Conservation (phyloP, 2,113 vertebrate species). For the Nycticebus coucang region DNA sequence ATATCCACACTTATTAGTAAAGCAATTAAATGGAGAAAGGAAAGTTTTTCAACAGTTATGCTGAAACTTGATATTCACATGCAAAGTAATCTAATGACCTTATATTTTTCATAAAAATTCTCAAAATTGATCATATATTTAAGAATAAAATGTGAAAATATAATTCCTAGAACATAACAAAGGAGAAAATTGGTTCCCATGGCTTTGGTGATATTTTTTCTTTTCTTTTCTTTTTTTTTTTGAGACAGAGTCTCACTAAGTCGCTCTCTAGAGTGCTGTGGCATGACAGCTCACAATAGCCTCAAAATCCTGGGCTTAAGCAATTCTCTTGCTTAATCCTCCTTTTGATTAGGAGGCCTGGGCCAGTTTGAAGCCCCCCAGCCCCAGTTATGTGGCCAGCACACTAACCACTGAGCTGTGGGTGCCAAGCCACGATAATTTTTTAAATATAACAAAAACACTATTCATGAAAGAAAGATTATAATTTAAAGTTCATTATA, state of each 20-base stretch:
- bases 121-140: background rate
- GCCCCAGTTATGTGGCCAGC: too few relatives aligned
- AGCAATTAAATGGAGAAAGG: background rate
- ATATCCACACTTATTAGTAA: background rate
- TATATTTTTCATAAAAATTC: background rate
- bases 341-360: too few relatives aligned
- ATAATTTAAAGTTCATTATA: background rate
- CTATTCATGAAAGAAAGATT: background rate
- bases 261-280: too few relatives aligned
- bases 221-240: background rate
- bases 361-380: too few relatives aligned
- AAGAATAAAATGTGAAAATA: background rate
- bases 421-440: background rate
- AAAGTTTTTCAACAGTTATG: background rate
- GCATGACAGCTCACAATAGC: too few relatives aligned
- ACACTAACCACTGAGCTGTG: too few relatives aligned
- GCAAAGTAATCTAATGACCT: background rate
- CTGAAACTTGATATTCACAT: background rate
- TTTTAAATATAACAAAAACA: background rate
- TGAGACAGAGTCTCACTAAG: too few relatives aligned
- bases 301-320: too few relatives aligned
- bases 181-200: background rate
- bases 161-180: background rate
- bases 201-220: background rate
- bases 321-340: too few relatives aligned